A percentile compares a stretch with the other conserved stretches of the same genome.
phyloP scores from a whole-genome alignment of 2,888 invertebrate genomes.

The Chelonus formosanus region DNA sequence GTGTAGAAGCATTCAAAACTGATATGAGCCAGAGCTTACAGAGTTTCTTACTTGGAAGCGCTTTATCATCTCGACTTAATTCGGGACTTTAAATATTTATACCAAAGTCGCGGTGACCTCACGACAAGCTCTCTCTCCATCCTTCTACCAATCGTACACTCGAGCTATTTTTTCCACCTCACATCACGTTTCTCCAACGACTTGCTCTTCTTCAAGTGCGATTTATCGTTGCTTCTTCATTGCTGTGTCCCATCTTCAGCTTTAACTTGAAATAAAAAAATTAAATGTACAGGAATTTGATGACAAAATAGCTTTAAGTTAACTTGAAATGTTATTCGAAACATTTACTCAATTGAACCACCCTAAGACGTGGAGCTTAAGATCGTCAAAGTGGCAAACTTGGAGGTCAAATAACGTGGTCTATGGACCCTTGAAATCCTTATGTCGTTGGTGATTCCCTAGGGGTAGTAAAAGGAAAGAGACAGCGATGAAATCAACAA shows the following conservation, averaged over 20 bases:
- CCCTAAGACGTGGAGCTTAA: too few species aligned
- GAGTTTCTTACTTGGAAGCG: slow-evolving; percentile 53
- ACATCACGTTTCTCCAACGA: slow-evolving; percentile 34
- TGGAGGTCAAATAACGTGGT: slow-evolving; percentile 10
- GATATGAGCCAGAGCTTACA: slow-evolving; percentile 58
- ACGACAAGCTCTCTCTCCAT: slow-evolving; percentile 46
- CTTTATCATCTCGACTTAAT: slow-evolving; percentile 62
- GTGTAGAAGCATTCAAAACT: slow-evolving; percentile 37
- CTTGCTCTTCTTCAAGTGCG: slow-evolving; percentile 38
- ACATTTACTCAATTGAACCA: too few species aligned
- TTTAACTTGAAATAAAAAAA: too few species aligned
- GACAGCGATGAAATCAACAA: slow-evolving; percentile 64
- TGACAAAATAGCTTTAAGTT: too few species aligned
- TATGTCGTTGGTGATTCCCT: slow-evolving; percentile 56
- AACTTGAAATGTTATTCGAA: too few species aligned
- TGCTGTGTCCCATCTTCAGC: too few species aligned
- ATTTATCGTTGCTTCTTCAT: slow-evolving; percentile 31
- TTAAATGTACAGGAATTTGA: too few species aligned
- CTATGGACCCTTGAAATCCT: slow-evolving; percentile 51
- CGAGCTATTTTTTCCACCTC: slow-evolving; percentile 45
- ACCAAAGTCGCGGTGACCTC: slow-evolving; percentile 57
- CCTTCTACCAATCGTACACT: slow-evolving; percentile 18
- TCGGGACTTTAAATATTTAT: slow-evolving; percentile 62
- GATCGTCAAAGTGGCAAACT: not conserved
- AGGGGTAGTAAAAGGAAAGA: slow-evolving; percentile 49